Base-by-base conservation (phyloP, 2,113 vertebrate genomes). In the Stigmatopora argus region DNA sequence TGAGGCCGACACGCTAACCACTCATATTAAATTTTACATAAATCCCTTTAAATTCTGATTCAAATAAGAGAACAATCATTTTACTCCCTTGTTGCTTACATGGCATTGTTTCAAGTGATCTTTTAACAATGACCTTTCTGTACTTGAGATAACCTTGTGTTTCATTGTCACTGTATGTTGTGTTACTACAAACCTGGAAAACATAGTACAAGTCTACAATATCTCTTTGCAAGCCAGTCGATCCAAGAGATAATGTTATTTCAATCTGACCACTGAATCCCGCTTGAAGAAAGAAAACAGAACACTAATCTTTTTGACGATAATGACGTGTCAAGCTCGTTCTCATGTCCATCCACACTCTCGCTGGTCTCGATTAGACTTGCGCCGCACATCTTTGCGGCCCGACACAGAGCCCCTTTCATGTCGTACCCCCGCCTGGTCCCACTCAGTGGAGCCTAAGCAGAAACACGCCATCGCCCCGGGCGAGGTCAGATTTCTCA, bases 281-380 rank as follows among this genome's bases (percentile, higher is more conserved):
- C 1, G 64, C 63, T 74, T 72, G 18, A 69, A 61, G 69, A 60
- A 79, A 47, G 71, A 68, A 66, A 5, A 68, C 73, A 2, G 13
- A 56, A 65, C 26, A 49, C 65, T 6, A 7, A 56, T 55, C 69
- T 56, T 80, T 70, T 79, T 23, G 51, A 1, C 23, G 23, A 26
- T 31, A 56, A 56, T 72, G 67, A 78, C 62, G 82, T 79, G 79
- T 69, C 69, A 64, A 81, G 74, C 80, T 64, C 80, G 72, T 81
- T 77, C 80, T 83, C 80, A 71, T 66, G 70, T 80, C 82, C 44
- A 77, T 68, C 74, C 68, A 21, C 55, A 74, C 71, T 88, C 89
- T 91, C 89, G 89, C 89, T 92, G 90, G 86, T 89, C 86, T 84
- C 87, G 79, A 91, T 92, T 92, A 91, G 76, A 78, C 77, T 78